Base-by-base conservation (phyloP, 1,140 invertebrate genomes). In the Drosophila sproati region DNA sequence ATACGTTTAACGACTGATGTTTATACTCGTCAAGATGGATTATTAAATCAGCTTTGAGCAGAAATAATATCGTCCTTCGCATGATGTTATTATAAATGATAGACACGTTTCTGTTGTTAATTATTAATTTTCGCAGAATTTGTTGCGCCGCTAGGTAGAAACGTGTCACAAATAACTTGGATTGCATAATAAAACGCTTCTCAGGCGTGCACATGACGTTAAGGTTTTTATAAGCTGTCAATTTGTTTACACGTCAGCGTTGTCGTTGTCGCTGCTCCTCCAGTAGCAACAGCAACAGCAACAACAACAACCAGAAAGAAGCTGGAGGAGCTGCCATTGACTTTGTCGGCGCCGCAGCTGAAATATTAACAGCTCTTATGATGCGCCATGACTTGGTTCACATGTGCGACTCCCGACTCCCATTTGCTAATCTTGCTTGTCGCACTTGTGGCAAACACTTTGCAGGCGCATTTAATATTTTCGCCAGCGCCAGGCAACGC, bases 151-250 rank as follows among this genome's bases (percentile, higher is more conserved):
- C 35, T 51, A 60, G 56, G 57, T 43, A 60, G 39, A 69, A 69
- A 77, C 78, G 78, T 80, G 78, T 69, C 80, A 54, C 77, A 78
- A 78, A 87, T 87, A 88, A 88, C 83, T 87, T 88, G 80, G 73
- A 88, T 88, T 76, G 83, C 82, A 88, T 87, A 87, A 87, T 87
- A 87, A 87, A 87, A 88, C 80, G 80, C 67, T 87, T 89, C 43
- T 74, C 64, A 47, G 54, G 45, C 47, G 71, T 63, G 70, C 77
- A 80, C 83, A 88, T 87, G 80, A 83, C 77, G 80, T 83, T 75
- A 83, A 77, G 83, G 83, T 88, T 87, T 87, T 87, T 88, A 87
- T 87, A 87, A 87, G 83, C 83, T 87, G 83, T 87, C 83, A 87
- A 87, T 87, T 87, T 87, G 83, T 80, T 83, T 88, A 88, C 80